A percentile compares a stretch with the other conserved stretches of the same genome.
Evolutionary conservation across 2,797 vertebrate genomes (phyloP).

Genomic region (Oreochromis grahami): DNA sequence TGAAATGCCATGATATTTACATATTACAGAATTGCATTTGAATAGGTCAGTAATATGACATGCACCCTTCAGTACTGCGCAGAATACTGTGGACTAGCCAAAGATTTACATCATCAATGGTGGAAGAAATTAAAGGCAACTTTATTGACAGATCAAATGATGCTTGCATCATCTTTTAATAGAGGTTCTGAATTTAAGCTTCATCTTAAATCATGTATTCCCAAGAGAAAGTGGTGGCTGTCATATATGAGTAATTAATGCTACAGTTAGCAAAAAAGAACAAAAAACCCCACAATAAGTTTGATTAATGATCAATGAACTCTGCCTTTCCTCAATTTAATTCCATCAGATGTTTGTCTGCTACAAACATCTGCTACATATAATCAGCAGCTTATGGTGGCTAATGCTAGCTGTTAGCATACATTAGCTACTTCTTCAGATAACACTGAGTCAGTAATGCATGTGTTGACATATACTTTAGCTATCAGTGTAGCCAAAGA

Average conservation of each 20-base stretch:
- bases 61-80: background rate
- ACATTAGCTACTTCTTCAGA: background rate
- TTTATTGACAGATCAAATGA: slow-evolving; percentile 7
- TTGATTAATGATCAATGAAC: background rate
- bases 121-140: background rate
- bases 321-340: background rate
- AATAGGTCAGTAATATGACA: background rate
- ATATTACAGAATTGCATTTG: background rate
- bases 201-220: background rate
- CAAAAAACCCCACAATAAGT: background rate
- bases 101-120: background rate
- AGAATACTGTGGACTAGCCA: background rate
- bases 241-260: background rate
- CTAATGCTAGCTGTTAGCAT: background rate
- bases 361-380: background rate
- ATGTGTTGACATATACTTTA: background rate
- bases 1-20: background rate
- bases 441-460: background rate
- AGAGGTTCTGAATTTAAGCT: background rate
- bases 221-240: background rate
- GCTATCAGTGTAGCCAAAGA: background rate
- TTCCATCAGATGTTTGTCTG: background rate
- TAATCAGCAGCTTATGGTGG: background rate
- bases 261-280: background rate
- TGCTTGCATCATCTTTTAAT: background rate